A percentile compares a stretch with the other conserved stretches of the same genome.
Conservation (phyloP, 2,888 invertebrate genomes). For the Boloria selene region DNA sequence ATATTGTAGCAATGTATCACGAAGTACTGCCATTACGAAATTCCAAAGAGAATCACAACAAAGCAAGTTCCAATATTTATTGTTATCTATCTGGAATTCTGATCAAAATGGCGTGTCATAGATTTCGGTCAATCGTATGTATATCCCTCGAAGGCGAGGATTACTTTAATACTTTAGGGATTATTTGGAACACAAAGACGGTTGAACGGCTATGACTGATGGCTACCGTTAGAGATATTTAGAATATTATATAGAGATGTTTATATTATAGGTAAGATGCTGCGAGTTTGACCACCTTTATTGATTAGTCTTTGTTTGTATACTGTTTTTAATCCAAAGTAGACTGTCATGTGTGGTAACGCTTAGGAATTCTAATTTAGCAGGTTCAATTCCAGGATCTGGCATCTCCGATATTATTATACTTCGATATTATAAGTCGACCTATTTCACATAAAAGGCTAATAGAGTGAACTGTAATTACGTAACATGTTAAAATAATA, state of each 20-base stretch:
- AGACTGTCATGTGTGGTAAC: too few relatives aligned
- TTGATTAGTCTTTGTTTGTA: too few relatives aligned
- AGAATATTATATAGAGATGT: slow-evolving; percentile 3
- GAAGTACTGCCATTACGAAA: slow-evolving; percentile 16
- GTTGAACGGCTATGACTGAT: slow-evolving; percentile 41
- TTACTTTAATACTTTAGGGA: slow-evolving; percentile 40
- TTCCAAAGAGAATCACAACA: slow-evolving; percentile 16
- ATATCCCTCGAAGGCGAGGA: slow-evolving; percentile 42
- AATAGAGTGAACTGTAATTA: too few relatives aligned
- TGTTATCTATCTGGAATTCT: slow-evolving; percentile 37
- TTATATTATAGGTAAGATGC: too few relatives aligned
- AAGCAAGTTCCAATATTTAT: slow-evolving; percentile 25
- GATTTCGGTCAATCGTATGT: slow-evolving; percentile 46
- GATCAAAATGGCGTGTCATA: slow-evolving; percentile 40
- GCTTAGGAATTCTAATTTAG: too few relatives aligned
- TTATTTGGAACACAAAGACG: slow-evolving; percentile 40
- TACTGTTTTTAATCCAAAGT: too few relatives aligned
- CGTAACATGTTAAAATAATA: not conserved
- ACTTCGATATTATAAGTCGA: too few relatives aligned
- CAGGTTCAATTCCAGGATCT: too few relatives aligned
- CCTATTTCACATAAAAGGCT: too few relatives aligned
- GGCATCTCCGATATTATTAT: too few relatives aligned
- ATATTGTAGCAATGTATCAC: slow-evolving; percentile 1
- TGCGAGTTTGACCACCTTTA: too few relatives aligned
- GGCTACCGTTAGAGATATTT: slow-evolving; percentile 34